A percentile compares a stretch with the other conserved stretches of the same genome.
phyloP scores from a whole-genome alignment of 2,113 vertebrate genomes.

The Falcunculus frontatus region DNA sequence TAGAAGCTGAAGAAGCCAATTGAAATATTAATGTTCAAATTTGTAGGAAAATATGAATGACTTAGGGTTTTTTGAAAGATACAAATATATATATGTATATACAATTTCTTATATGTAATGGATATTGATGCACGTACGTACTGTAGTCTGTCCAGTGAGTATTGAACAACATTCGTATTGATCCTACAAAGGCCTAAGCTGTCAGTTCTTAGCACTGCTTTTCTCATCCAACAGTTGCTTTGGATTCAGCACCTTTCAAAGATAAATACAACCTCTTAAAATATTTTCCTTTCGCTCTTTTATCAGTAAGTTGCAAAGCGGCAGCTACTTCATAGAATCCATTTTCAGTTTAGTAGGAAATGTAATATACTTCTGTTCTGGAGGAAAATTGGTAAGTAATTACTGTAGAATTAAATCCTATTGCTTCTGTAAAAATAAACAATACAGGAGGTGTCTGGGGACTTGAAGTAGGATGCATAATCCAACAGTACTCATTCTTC shows the following conservation, averaged over 20 bases:
- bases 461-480: neutral
- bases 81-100: neutral
- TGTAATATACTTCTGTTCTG: neutral
- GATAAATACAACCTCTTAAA: neutral
- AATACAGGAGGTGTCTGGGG: neutral
- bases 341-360: neutral
- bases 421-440: conserved; percentile 26
- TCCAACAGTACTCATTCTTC: neutral
- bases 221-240: neutral
- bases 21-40: neutral
- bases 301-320: neutral
- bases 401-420: conserved; percentile 38
- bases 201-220: neutral
- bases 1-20: neutral
- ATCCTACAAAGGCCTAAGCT: neutral
- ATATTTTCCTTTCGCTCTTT: neutral
- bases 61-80: neutral
- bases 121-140: neutral
- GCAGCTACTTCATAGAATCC: neutral
- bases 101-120: neutral
- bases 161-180: neutral
- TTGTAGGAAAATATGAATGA: neutral
- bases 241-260: neutral
- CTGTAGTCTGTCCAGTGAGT: neutral
- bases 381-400: conserved; percentile 13